Conservation (phyloP, 2,113 vertebrate species). For the Micromys minutus region DNA sequence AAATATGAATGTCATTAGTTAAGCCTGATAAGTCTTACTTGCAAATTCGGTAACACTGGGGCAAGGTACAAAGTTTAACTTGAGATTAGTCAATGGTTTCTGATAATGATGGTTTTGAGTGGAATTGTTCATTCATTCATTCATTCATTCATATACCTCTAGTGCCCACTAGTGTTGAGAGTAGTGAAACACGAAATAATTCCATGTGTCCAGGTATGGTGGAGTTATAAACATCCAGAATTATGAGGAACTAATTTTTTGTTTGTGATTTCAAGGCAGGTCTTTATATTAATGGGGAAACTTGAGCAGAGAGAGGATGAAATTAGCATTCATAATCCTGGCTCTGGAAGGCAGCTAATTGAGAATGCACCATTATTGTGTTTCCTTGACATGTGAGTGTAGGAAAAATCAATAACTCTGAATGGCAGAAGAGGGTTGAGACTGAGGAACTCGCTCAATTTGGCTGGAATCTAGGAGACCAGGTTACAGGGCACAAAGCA, state of each 20-base stretch:
- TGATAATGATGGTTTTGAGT: background rate
- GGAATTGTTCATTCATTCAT: background rate
- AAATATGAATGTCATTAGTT: slow-evolving; percentile 1
- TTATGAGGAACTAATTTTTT: background rate
- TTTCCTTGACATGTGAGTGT: background rate
- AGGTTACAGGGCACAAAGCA: background rate
- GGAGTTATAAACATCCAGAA: background rate
- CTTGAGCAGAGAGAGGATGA: background rate
- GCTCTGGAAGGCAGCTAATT: background rate
- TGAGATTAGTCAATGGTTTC: background rate
- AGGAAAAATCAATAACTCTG: background rate
- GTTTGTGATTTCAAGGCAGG: background rate
- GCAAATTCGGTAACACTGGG: background rate
- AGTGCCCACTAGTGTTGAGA: background rate
- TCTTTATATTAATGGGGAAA: background rate
- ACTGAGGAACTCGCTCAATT: background rate
- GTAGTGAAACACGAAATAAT: background rate
- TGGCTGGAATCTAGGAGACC: background rate
- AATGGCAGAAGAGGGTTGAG: rapidly evolving
- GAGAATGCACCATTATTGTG: background rate
- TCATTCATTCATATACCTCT: background rate
- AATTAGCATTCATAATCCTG: background rate
- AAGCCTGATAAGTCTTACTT: background rate
- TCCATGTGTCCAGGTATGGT: background rate
- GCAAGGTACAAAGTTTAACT: background rate